Base-by-base conservation (phyloP, 2,113 vertebrate genomes). In the Barbus barbus region DNA sequence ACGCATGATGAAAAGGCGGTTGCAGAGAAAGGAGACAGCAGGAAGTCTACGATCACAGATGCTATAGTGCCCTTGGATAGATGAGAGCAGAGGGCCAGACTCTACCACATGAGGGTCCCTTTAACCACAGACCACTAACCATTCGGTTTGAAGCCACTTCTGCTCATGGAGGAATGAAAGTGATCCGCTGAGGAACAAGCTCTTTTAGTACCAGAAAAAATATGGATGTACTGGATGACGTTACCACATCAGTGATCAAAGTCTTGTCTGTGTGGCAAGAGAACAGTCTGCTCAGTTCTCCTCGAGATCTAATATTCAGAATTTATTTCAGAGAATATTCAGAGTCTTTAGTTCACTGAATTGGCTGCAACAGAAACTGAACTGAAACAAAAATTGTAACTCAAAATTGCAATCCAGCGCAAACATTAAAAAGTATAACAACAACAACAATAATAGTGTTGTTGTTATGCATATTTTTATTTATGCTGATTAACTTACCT, bases 11-110 rank as follows among this genome's bases (percentile, higher is more conserved):
- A n/a, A n/a, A 83, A 81, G 38, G 60, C 36, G 1, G 60, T 72
- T 80, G 18, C 26, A n/a, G 22, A 65, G 14, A 80, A 79, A 78
- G 63, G 9, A 71, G 76, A 24, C 56, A 16, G 31, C 24, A 71
- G 38, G 84, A 58, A 26, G 63, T 38, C 56, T 56, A 44, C 11
- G 41, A 86, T 80, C 72, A 63, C 69, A 74, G 67, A 22, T 33
- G 56, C 26, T 20, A 2, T 31, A 26, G 60, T 38, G 26, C 41
- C 46, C 74, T 36, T 58, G 67, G 44, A 33, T 60, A 78, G 56
- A 84, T 83, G 81, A 83, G 41, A 48, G 81, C 51, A 78, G 61
- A 53, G 44, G 73, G 26, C 41, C 82, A 65, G 24, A n/a, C 38
- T n/a, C 53, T 18, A 76, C 58, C 58, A 12, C n/a, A 77, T 22